Evolutionary conservation across 2,113 vertebrate species (phyloP).

Genomic region (Vanacampus margaritifer): DNA sequence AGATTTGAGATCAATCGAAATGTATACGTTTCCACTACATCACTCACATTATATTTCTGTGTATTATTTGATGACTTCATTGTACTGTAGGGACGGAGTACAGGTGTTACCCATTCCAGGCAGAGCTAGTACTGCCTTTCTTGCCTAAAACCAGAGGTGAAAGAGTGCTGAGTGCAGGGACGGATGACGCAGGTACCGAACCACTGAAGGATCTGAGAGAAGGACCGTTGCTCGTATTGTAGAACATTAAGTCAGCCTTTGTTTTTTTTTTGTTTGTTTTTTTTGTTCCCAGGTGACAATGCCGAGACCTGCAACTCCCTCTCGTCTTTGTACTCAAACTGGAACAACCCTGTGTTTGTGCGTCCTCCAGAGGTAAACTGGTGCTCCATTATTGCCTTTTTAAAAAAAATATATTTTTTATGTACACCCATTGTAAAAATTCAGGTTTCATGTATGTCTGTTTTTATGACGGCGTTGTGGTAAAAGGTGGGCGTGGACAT

Average conservation of each 20-base stretch:
- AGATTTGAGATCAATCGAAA: too few species aligned
- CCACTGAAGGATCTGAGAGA: slow-evolving; percentile 10
- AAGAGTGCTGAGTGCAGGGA: slow-evolving; percentile 73
- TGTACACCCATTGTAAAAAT: not conserved
- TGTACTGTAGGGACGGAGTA: slow-evolving; percentile 81
- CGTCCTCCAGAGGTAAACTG: slow-evolving; percentile 77
- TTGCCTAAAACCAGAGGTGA: slow-evolving; percentile 81
- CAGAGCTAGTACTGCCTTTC: slow-evolving; percentile 85
- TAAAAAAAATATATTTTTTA: too few species aligned
- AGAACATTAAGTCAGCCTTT: not conserved
- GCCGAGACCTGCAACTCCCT: slow-evolving; percentile 64
- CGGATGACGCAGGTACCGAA: slow-evolving; percentile 75
- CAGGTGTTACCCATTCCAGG: slow-evolving; percentile 91
- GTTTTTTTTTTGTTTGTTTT: slow-evolving; percentile 13
- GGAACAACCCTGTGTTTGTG: slow-evolving; percentile 93
- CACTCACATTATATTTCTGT: not conserved
- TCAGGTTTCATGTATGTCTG: not conserved
- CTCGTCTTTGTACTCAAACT: slow-evolving; percentile 81
- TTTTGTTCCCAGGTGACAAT: slow-evolving; percentile 56
- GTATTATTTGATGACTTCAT: slow-evolving; percentile 11
- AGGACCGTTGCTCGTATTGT: not conserved
- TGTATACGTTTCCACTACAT: not conserved
- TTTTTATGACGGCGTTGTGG: not conserved
- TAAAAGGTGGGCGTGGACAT: slow-evolving; percentile 86
- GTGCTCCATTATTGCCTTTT: not conserved